phyloP scores from a whole-genome alignment of 2,113 vertebrate genomes.

The Psettodes erumei region DNA sequence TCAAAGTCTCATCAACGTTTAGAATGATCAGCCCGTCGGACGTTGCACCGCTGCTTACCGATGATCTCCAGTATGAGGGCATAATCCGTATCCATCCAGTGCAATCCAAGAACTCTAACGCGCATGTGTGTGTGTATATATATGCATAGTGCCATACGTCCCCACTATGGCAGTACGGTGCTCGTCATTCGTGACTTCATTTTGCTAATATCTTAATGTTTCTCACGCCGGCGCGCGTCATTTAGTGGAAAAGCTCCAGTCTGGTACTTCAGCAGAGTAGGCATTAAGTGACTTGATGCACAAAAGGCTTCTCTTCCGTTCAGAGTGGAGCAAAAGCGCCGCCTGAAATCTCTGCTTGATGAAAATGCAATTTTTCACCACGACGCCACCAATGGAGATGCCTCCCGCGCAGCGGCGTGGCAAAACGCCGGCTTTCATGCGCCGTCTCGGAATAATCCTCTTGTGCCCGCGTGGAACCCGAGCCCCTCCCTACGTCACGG shows the following conservation, averaged over 20 bases:
- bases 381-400: slow-evolving; percentile 37
- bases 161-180: not conserved
- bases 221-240: not conserved
- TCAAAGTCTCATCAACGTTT: slow-evolving; percentile 81
- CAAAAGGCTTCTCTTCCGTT: slow-evolving; percentile 35
- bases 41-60: slow-evolving; percentile 66
- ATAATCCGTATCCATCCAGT: slow-evolving; percentile 33
- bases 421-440: slow-evolving; percentile 44
- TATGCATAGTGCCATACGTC: not conserved
- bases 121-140: slow-evolving; percentile 2
- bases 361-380: slow-evolving; percentile 51
- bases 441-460: slow-evolving; percentile 48
- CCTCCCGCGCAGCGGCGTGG: slow-evolving; percentile 19
- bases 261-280: slow-evolving; percentile 11
- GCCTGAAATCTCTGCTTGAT: slow-evolving; percentile 42
- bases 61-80: slow-evolving; percentile 69
- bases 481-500: slow-evolving; percentile 48
- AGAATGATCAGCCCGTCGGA: slow-evolving; percentile 75
- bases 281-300: slow-evolving; percentile 25
- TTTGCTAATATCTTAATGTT: not conserved
- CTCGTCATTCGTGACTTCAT: slow-evolving; percentile 1
- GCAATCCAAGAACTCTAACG: slow-evolving; percentile 34
- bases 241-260: not conserved
- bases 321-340: slow-evolving; percentile 38
- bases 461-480: not conserved